Conservation (phyloP, 2,888 invertebrate species). For the Choreutis nemorana region DNA sequence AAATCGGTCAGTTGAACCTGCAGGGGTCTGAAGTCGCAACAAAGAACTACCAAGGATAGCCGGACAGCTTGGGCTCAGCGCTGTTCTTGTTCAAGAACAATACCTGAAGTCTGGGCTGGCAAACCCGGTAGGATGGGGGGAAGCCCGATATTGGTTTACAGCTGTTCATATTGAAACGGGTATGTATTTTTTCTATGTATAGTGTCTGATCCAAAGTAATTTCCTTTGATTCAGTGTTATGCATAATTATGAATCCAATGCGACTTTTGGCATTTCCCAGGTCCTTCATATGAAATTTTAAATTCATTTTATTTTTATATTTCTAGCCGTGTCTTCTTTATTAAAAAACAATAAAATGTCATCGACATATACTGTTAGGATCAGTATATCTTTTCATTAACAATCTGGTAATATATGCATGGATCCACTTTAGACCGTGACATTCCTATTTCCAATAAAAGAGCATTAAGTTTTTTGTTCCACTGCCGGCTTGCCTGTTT, state of each 20-base stretch:
- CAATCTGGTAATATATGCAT: constrained; percentile 7
- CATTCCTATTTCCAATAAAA: constrained; percentile 8
- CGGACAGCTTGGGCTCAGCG: no score
- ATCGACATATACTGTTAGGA: constrained; percentile 13
- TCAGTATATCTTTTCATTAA: constrained; percentile 2
- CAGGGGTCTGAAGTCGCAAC: no score
- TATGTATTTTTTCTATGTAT: neutral
- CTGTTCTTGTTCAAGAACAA: no score
- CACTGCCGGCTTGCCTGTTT: constrained; percentile 15
- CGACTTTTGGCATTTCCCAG: constrained; percentile 8
- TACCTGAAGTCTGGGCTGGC: no score
- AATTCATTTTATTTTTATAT: constrained; percentile 9
- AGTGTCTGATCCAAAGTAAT: neutral
- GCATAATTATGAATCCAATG: constrained; percentile 8
- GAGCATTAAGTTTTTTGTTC: constrained; percentile 12
- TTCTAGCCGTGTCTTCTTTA: neutral
- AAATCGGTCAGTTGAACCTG: no score
- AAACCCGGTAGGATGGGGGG: no score
- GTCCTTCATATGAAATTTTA: constrained; percentile 10
- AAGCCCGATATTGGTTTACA: constrained; percentile 4
- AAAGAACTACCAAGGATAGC: no score
- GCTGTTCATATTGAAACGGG: neutral
- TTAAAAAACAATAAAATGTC: constrained; percentile 9
- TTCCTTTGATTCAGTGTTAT: neutral
- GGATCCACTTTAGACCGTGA: constrained; percentile 11